Evolutionary conservation across 2,113 vertebrate genomes (phyloP), one percentile per base, ranked within the genome.

Genomic region (Cyprinodon brontotheroides): DNA sequence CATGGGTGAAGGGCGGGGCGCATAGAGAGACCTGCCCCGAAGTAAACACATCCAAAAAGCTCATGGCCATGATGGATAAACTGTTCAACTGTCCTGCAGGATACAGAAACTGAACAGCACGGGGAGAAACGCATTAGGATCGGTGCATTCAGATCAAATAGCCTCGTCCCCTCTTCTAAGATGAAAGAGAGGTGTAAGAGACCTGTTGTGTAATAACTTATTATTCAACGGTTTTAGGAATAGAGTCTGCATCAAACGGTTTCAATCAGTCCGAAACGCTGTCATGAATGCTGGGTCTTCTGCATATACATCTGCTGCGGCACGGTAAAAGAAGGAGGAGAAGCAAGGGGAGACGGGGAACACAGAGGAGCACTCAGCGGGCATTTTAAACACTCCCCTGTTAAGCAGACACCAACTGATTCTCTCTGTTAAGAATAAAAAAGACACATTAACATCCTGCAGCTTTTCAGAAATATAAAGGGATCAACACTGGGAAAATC

Each of bases 251-350:
- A 73, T 81, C 88, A 87, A 94, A 94, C 94, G 83, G 78, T 86
- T 92, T 91, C 87, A 93, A 93, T 94, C 92, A 93, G 89, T 84
- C 83, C 8, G 79, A 95, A 94, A 84, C 81, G 67, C 82, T 92
- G 83, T 86, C 81, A 86, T 92, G 87, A n/a, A 86, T 87, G 88
- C 86, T 86, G 72, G 74, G 74, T 88, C 86, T 84, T 80, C 78
- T 81, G 83, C 80, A 87, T 80, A 63, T 75, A 86, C 70, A 82
- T 87, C 87, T 92, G 75, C 76, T 67, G 70, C 79, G 78, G 71
- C 71, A 61, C 47, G 75, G 65, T 65, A 65, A 48, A 75, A 77
- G 62, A 75, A 61, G 62, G 68, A 75, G 79, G 4, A 4, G 61
- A 45, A 74, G 71, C 65, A 39, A 40, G 68, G 40, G 39, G 71